These are phyloP conservation scores for Rhinella marina DNA, from an alignment of 2,797 vertebrate species.

Conservation along the genomic window DNA sequence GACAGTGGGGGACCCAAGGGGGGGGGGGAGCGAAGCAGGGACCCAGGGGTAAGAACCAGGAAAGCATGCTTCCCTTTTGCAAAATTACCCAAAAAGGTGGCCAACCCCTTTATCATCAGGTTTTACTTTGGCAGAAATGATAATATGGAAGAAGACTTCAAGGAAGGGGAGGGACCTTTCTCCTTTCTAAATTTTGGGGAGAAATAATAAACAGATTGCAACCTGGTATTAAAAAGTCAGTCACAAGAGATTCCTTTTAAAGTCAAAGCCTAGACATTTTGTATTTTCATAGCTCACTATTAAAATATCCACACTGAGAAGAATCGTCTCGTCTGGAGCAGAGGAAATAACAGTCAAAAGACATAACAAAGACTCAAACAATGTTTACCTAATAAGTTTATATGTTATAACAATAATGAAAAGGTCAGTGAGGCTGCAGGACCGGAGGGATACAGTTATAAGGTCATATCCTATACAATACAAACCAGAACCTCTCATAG, in stretches of 20 bases:
- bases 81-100: too few species aligned
- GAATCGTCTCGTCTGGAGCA: conserved; percentile 3
- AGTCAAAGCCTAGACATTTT: neutral
- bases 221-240: neutral
- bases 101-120: too few species aligned
- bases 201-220: neutral
- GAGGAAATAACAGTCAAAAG: neutral
- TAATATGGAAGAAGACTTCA: too few species aligned
- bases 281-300: neutral
- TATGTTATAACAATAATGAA: neutral
- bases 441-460: neutral
- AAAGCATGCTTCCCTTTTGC: too few species aligned
- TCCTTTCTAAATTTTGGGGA: too few species aligned
- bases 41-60: too few species aligned
- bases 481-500: neutral
- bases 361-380: conserved; percentile 13
- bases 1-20: too few species aligned
- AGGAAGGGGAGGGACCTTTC: neutral
- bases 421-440: neutral
- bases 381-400: neutral
- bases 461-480: neutral
- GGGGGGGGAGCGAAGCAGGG: too few species aligned
- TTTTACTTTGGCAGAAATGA: too few species aligned
- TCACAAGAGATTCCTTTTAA: neutral
- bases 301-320: neutral